A percentile compares a stretch with the other conserved stretches of the same genome.
Evolutionary conservation across 1,140 invertebrate genomes (phyloP).

Genomic region (Neodiprion pinetum): DNA sequence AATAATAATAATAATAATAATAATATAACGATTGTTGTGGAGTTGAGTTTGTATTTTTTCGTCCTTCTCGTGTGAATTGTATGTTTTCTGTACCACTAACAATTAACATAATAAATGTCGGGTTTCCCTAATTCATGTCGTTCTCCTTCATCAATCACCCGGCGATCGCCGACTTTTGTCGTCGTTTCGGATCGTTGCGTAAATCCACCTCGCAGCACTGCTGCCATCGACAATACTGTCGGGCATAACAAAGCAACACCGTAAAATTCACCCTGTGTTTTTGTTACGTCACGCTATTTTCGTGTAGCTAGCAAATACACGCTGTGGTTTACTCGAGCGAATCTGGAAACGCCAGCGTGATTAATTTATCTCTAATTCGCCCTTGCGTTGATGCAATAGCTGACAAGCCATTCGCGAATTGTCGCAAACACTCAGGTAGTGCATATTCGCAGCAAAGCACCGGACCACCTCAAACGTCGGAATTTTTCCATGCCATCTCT

Average conservation of each 20-base stretch:
- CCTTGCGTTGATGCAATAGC: too few species aligned
- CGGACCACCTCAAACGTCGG: too few species aligned
- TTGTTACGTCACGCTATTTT: background rate
- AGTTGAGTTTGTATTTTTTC: background rate
- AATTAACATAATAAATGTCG: constrained; percentile 4
- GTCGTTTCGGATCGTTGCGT: background rate
- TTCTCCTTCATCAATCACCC: background rate
- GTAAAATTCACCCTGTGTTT: background rate
- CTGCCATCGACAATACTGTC: background rate
- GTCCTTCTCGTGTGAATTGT: background rate
- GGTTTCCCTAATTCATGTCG: background rate
- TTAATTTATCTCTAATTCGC: background rate
- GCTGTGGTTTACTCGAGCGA: constrained; percentile 1
- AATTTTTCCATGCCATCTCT: too few species aligned
- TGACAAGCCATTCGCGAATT: too few species aligned
- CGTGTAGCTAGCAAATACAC: background rate
- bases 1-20: background rate
- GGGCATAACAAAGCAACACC: background rate
- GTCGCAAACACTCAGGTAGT: too few species aligned
- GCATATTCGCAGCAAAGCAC: too few species aligned
- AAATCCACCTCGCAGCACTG: background rate
- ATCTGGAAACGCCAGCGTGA: background rate
- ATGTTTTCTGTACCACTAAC: constrained; percentile 3
- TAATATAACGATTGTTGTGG: background rate
- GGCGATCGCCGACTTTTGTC: background rate